phyloP scores from a whole-genome alignment of 2,888 invertebrate species.

The Eudemis profundana region DNA sequence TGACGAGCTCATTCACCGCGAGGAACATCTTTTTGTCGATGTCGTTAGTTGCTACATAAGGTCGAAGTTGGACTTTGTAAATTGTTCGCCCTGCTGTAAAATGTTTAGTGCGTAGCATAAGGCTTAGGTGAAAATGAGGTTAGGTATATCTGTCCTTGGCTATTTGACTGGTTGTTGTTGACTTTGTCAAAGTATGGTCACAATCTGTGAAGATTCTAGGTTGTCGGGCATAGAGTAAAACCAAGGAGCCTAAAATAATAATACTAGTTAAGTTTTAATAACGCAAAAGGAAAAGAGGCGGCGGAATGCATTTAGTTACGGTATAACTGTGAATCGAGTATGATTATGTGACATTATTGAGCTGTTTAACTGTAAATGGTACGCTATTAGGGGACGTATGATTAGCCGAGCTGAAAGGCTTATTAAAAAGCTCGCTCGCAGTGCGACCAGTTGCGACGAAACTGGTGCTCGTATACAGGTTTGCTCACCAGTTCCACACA shows the following conservation, averaged over 20 bases:
- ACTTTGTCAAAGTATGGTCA: too few species aligned
- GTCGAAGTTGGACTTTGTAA: not conserved
- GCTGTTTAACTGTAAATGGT: slow-evolving; percentile 43
- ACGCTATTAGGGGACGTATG: slow-evolving; percentile 48
- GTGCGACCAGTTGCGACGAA: slow-evolving; percentile 73
- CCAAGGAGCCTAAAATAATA: too few species aligned
- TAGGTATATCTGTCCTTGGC: too few species aligned
- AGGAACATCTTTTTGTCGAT: slow-evolving; percentile 48
- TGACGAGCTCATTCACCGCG: slow-evolving; percentile 52
- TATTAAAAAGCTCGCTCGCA: slow-evolving; percentile 71
- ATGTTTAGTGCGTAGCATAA: too few species aligned
- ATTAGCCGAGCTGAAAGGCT: slow-evolving; percentile 68
- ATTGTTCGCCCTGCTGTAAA: too few species aligned
- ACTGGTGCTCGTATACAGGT: slow-evolving; percentile 76
- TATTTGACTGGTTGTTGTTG: too few species aligned
- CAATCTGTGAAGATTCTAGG: too few species aligned
- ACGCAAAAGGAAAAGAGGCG: not conserved
- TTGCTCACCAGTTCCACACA: slow-evolving; percentile 70
- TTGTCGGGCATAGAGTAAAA: too few species aligned
- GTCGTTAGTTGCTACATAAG: not conserved
- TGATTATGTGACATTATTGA: slow-evolving; percentile 43
- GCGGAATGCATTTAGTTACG: slow-evolving; percentile 17
- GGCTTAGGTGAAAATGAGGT: too few species aligned
- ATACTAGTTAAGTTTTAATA: not conserved
- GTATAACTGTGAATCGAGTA: slow-evolving; percentile 25